Base-by-base conservation (phyloP, 1,140 invertebrate species). In the Dolichoris vasculosae region DNA sequence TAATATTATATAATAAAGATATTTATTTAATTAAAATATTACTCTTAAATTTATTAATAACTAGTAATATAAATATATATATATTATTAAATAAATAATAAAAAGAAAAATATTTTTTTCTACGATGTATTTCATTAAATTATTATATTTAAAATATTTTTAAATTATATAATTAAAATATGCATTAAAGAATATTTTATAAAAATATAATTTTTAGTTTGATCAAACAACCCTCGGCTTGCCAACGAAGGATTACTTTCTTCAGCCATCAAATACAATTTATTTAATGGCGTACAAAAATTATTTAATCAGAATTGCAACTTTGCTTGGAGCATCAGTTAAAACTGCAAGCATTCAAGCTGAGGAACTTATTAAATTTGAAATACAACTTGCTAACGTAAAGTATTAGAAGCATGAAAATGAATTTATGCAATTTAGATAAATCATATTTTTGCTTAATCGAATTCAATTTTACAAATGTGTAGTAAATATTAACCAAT, bases 201-300 rank as follows among this genome's bases (percentile, higher is more conserved):
- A 30, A 73, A 67, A 67, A 32, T 26, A 23, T 76, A 82, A 48
- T 83, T 86, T 88, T 73, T 89, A 96, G 95, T 95, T 98, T 87
- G 97, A 98, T 94, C 97, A 98, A 93, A 96, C 97, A 0, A 95
- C 95, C n/a, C 94, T 98, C 87, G 97, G 97, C 35, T 93, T 98
- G 86, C 97, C 97, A 20, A 97, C 96, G 23, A 94, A 96, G 79
- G 97, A 98, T 88, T 98, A 98, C 90, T 98, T 96, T 91, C 93
- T 98, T 26, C 95, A 96, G 89, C 92, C 95, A 30, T 94, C 93
- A 0, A 96, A 97, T 89, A 93, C 94, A 85, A 93, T 95, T 48
- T 97, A 97, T 88, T 91, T 98, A 38, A 94, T 95, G 63, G 97
- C 97, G 2, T 98, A 98, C 89, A 95, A 96, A 89, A 94, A 94